Conservation (phyloP, 1,140 invertebrate genomes). For the Drosophila repleta region DNA sequence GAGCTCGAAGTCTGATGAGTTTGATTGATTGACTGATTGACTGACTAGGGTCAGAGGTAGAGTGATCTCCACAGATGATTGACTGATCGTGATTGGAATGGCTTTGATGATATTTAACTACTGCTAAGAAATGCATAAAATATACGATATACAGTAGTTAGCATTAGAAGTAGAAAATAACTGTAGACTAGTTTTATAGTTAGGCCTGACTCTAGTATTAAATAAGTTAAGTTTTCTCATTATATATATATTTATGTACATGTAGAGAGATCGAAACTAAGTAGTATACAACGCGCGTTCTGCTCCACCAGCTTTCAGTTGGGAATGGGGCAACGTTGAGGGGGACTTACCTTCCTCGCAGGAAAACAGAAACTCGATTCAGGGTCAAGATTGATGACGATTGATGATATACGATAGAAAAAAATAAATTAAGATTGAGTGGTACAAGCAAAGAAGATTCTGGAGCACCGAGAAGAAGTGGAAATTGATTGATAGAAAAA, state of each 20-base stretch:
- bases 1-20: conserved; percentile 3
- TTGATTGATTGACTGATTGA: conserved; percentile 28
- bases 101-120: conserved; percentile 3
- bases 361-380: conserved; percentile 2
- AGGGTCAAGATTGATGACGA: background rate
- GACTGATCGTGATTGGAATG: conserved; percentile 25
- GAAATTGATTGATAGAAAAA: conserved; percentile 8
- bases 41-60: background rate
- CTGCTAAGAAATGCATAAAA: conserved; percentile 26
- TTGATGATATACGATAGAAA: background rate
- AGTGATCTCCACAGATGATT: conserved; percentile 1
- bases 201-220: conserved; percentile 60
- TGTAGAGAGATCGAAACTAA: conserved; percentile 1
- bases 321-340: conserved; percentile 16
- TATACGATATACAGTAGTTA: conserved; percentile 26
- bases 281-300: background rate
- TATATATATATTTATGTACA: background rate
- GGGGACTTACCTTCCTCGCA: conserved; percentile 36
- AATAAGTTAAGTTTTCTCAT: conserved; percentile 23
- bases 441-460: conserved; percentile 37
- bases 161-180: conserved; percentile 25
- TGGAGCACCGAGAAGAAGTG: conserved; percentile 16
- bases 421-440: conserved; percentile 22
- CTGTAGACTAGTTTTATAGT: conserved; percentile 48
- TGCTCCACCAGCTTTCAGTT: conserved; percentile 6